Percentiles rank a stretch among this genome's conserved stretches.
Conservation (phyloP, 2,888 invertebrate species). For the Sphaerophoria rueppellii region DNA sequence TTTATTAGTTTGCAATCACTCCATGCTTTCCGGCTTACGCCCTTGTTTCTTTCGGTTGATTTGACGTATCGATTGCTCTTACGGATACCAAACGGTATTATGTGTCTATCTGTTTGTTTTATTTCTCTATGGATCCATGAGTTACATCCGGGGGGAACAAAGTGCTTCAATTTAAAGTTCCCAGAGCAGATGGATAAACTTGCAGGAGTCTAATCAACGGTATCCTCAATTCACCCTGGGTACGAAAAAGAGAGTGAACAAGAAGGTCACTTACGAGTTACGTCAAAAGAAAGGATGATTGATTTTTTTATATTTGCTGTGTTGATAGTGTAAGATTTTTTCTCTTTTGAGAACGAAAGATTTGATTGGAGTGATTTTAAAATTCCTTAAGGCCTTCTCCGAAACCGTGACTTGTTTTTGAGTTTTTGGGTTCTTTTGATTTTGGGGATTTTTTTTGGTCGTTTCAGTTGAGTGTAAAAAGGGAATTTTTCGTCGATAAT, state of each 20-base stretch:
- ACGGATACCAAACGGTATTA: neutral
- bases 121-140: neutral
- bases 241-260: neutral
- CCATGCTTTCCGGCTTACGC: constrained; percentile 10
- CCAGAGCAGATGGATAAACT: neutral
- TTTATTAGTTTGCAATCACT: neutral
- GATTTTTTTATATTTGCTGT: constrained; percentile 1
- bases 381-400: no score
- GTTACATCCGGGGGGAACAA: no score
- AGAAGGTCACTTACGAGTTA: constrained; percentile 25
- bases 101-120: constrained; percentile 12
- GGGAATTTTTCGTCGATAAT: neutral
- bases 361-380: no score
- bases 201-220: constrained; percentile 25
- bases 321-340: no score
- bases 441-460: no score
- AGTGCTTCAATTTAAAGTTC: no score
- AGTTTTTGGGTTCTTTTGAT: no score
- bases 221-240: neutral
- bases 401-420: no score
- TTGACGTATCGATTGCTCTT: constrained; percentile 30
- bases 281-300: constrained; percentile 9
- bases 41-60: constrained; percentile 35
- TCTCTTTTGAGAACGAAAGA: no score
- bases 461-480: no score